phyloP scores from a whole-genome alignment of 2,888 invertebrate species.

The Coecobrya sp. region DNA sequence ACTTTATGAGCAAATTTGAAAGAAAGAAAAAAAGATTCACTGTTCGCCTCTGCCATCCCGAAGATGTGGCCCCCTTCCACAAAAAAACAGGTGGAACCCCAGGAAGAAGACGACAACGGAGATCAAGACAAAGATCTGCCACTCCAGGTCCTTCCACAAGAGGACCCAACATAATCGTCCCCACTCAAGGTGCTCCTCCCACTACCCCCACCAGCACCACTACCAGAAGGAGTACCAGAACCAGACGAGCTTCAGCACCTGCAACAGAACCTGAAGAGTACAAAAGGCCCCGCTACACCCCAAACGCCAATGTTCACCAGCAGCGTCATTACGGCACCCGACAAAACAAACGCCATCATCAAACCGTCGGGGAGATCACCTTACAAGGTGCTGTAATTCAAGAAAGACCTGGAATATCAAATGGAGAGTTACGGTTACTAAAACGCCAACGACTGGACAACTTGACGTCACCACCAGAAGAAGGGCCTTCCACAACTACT shows the following conservation, averaged over 20 bases:
- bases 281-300: not conserved
- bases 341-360: no score
- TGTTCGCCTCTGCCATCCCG: not conserved
- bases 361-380: no score
- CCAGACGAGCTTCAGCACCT: not conserved
- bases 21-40: not conserved
- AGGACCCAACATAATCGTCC: not conserved
- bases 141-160: not conserved
- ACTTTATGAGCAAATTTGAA: not conserved
- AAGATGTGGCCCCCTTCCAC: not conserved
- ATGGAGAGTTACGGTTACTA: not conserved
- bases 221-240: not conserved
- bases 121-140: not conserved
- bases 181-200: not conserved
- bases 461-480: no score
- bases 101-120: not conserved
- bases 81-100: not conserved
- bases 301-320: no score
- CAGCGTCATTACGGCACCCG: no score
- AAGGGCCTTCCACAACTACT: not conserved
- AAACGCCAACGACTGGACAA: not conserved
- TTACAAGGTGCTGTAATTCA: no score
- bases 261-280: not conserved
- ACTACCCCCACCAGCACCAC: not conserved
- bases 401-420: not conserved